Percentiles rank a stretch among this genome's conserved stretches.
Conservation (phyloP, 2,797 vertebrate genomes). For the Acanthiza pusilla region DNA sequence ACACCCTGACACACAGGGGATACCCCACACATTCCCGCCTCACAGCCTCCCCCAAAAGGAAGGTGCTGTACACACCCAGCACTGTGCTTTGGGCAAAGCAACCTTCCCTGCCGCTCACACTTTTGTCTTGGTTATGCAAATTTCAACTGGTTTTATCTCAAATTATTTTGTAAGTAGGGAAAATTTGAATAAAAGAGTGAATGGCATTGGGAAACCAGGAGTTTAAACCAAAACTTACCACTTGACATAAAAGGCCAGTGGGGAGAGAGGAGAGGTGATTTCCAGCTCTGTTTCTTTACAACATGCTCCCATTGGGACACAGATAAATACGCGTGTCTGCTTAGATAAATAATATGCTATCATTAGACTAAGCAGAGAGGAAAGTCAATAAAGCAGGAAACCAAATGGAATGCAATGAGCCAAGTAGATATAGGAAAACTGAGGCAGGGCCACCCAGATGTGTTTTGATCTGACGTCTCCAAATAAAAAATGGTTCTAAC, state of each 20-base stretch:
- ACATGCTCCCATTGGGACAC: not conserved
- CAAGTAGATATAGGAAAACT: not conserved
- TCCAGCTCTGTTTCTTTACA: not conserved
- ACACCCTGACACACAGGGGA: accelerated
- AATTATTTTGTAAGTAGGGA: not conserved
- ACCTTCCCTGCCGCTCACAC: not conserved
- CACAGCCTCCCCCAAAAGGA: not conserved
- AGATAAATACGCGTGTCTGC: not conserved
- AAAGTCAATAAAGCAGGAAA: not conserved
- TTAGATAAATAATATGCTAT: not conserved
- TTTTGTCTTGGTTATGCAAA: not conserved
- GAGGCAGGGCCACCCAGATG: not conserved
- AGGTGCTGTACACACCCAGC: not conserved
- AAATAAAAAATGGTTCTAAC: not conserved
- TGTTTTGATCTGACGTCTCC: not conserved
- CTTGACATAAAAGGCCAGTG: not conserved
- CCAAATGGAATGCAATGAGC: not conserved
- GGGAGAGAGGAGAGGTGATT: not conserved
- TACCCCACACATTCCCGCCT: not conserved
- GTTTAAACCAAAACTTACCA: not conserved
- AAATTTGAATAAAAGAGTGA: not conserved
- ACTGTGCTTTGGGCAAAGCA: not conserved
- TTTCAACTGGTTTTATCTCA: not conserved
- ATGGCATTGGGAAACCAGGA: not conserved
- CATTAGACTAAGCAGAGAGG: not conserved